Base-by-base conservation (phyloP, 2,888 invertebrate genomes). In the Plagiodera versicolora region DNA sequence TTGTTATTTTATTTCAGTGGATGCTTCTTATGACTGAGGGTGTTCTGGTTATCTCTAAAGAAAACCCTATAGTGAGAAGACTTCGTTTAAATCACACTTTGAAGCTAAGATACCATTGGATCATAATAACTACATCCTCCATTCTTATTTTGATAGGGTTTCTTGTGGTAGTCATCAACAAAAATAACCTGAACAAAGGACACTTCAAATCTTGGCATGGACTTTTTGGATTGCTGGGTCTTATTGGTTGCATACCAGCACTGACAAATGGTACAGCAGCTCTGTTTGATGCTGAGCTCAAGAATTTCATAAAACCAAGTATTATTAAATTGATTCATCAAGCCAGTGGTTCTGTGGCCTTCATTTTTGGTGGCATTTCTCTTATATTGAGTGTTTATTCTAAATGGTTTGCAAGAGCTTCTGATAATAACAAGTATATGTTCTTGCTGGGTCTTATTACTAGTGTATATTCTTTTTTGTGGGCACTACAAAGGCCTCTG, bases 1-100 rank as follows among this genome's bases (percentile, higher is more conserved):
- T n/a, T n/a, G n/a, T n/a, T n/a, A n/a, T n/a, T 60, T 54, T 64
- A n/a, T 78, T 79, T 61, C 58, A 80, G 79, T 79, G 78, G 77
- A 69, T 74, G 66, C 61, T 79, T 5, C 46, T 79, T 28, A 76
- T 79, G 77, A 72, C 74, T 3, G 77, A 79, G 69, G 79, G 75
- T 19, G 72, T 79, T 39, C 64, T 77, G 46, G 62, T 74, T 10
- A 65, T 79, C 20, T 70, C 75, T 30, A 73, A 75, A 57, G 72
- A 77, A 60, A 80, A 78, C 63, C 67, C 75, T 6, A 60, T 78
- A 24, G 70, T 70, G 30, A 69, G 65, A 58, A 67, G 63, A 24
- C 65, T 74, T 6, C 64, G 69, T 4, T 64, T 67, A 30, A 69
- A 64, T n/a, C 64, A 64, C 18, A 62, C 64, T 24, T 63, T 70